Percentiles rank a stretch among this genome's conserved stretches.
Evolutionary conservation across 2,797 vertebrate genomes (phyloP).

Genomic region (Capromys pilorides): DNA sequence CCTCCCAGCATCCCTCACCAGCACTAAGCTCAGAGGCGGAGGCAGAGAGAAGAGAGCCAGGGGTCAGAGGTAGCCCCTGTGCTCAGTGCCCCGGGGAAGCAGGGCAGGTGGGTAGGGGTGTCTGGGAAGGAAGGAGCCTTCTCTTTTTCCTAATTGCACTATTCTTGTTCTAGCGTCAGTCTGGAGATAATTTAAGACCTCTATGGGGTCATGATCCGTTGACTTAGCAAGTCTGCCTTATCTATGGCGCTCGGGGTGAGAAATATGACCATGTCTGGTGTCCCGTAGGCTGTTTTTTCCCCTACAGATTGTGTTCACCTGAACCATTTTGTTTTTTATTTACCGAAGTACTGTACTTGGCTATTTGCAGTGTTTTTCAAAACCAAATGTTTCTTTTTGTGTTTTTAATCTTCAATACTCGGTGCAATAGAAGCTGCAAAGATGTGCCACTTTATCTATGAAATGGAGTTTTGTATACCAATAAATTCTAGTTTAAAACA

Average conservation of each 20-base stretch:
- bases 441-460: conserved; percentile 74
- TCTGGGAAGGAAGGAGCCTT: not conserved
- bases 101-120: not conserved
- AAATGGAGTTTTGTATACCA: conserved; percentile 62
- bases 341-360: conserved; percentile 68
- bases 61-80: not conserved
- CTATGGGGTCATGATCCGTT: conserved; percentile 35
- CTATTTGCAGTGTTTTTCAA: conserved; percentile 72
- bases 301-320: conserved; percentile 8
- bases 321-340: conserved; percentile 54
- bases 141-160: conserved; percentile 57
- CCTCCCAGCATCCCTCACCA: not conserved
- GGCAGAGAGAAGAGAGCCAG: not conserved
- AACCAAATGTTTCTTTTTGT: conserved; percentile 74
- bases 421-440: conserved; percentile 80
- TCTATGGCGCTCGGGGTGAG: not conserved
- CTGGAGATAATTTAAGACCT: conserved; percentile 30
- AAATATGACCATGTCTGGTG: fast-evolving
- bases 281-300: not conserved
- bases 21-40: not conserved
- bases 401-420: conserved; percentile 74
- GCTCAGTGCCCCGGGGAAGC: fast-evolving
- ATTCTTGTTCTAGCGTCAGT: not conserved
- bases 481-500: conserved; percentile 59
- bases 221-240: conserved; percentile 63